Conservation (phyloP, 2,888 invertebrate genomes). For the Teleiodes luculella region DNA sequence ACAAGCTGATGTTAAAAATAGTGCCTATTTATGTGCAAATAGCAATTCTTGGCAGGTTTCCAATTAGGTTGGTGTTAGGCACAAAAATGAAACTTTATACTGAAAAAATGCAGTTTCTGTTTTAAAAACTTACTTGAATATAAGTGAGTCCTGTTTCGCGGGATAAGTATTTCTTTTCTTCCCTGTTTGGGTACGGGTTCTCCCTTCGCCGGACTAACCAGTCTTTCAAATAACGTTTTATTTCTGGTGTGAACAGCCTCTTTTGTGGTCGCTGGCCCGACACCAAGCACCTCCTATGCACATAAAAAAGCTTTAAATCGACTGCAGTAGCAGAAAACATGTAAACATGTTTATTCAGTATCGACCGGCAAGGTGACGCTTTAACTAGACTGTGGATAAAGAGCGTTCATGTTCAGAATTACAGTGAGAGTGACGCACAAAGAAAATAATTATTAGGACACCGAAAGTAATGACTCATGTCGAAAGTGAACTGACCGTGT, state of each 20-base stretch:
- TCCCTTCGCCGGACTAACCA: slow-evolving; percentile 87
- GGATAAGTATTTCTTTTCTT: slow-evolving; percentile 86
- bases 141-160: slow-evolving; percentile 87
- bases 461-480: slow-evolving; percentile 67
- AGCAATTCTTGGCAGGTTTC: slow-evolving; percentile 67
- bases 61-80: slow-evolving; percentile 72
- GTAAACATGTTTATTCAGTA: not conserved
- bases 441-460: slow-evolving; percentile 54
- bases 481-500: slow-evolving; percentile 79
- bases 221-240: slow-evolving; percentile 86
- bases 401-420: slow-evolving; percentile 29
- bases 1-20: slow-evolving; percentile 71
- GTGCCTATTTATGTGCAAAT: slow-evolving; percentile 76
- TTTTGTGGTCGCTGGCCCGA: slow-evolving; percentile 83
- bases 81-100: slow-evolving; percentile 47
- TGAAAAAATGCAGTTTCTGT: slow-evolving; percentile 18
- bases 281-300: slow-evolving; percentile 71
- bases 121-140: slow-evolving; percentile 80
- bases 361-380: slow-evolving; percentile 5
- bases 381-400: slow-evolving; percentile 33
- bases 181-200: slow-evolving; percentile 87
- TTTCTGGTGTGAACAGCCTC: slow-evolving; percentile 87
- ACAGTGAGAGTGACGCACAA: slow-evolving; percentile 61
- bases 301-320: not conserved
- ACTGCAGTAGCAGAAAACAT: slow-evolving; percentile 4